Evolutionary conservation across 2,888 invertebrate genomes (phyloP).

Genomic region (Lumbricus terrestris): DNA sequence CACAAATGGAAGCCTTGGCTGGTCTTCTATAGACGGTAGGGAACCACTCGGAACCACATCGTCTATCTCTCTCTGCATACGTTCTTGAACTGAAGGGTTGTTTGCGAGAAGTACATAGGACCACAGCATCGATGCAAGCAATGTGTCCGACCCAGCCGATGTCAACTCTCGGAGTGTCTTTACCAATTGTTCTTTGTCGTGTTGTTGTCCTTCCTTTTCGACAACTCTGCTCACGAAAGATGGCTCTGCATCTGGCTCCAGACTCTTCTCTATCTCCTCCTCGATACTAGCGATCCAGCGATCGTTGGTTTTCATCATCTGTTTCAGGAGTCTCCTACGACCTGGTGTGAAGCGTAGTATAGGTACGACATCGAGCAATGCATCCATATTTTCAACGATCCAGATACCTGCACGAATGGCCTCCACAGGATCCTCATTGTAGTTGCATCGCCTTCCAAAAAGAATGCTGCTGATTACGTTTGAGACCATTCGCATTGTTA

Average conservation of each 20-base stretch:
- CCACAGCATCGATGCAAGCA: conserved; percentile 50
- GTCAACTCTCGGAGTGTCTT: too few species aligned
- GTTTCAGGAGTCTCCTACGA: too few species aligned
- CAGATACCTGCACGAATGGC: neutral
- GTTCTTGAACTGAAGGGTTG: conserved; percentile 45
- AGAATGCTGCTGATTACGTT: conserved; percentile 27
- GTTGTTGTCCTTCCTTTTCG: neutral
- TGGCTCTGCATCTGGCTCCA: neutral
- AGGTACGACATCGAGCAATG: neutral
- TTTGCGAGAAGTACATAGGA: conserved; percentile 48
- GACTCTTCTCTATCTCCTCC: neutral
- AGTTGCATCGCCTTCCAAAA: conserved; percentile 17
- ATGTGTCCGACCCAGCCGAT: conserved; percentile 51
- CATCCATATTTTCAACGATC: neutral
- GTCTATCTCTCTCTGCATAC: conserved; percentile 47
- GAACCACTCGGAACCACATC: too few species aligned
- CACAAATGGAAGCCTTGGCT: too few species aligned
- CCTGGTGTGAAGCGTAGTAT: too few species aligned
- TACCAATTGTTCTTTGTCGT: neutral
- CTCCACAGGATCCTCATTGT: neutral
- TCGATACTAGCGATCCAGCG: neutral
- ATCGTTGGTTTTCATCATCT: neutral
- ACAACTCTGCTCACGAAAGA: conserved; percentile 15
- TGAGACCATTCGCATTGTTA: neutral
- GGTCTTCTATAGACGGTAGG: too few species aligned